Conservation (phyloP, 2,113 vertebrate genomes). For the Casuarius casuarius region DNA sequence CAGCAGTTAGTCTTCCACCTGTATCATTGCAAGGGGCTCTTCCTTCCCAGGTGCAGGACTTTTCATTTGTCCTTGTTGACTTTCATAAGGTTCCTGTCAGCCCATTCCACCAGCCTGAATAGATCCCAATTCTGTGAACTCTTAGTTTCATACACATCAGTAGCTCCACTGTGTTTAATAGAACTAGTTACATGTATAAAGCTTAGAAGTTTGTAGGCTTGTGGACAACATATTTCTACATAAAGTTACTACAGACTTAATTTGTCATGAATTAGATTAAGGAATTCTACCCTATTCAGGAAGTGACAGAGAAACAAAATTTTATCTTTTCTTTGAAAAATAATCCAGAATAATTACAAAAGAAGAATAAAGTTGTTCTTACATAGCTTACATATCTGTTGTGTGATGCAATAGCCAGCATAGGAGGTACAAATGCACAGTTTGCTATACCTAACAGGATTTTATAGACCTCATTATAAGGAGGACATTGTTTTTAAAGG, state of each 20-base stretch:
- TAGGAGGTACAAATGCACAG: background rate
- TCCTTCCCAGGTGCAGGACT: background rate
- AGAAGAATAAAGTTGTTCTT: background rate
- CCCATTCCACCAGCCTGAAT: background rate
- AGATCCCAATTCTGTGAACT: background rate
- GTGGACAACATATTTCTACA: background rate
- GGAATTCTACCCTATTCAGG: background rate
- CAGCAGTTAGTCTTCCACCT: background rate
- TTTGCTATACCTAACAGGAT: background rate
- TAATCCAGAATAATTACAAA: background rate
- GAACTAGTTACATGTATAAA: background rate
- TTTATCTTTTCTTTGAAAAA: slow-evolving; percentile 5
- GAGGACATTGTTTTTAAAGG: background rate
- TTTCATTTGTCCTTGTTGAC: background rate
- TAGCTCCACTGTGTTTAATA: background rate
- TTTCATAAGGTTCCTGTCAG: background rate
- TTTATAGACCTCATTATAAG: background rate
- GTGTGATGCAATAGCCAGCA: background rate
- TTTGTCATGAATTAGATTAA: background rate
- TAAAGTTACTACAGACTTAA: background rate
- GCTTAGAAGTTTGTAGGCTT: background rate
- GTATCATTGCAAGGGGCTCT: background rate
- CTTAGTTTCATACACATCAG: background rate
- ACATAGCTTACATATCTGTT: background rate
- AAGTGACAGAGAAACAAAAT: background rate